Base-by-base conservation (phyloP, 2,113 vertebrate species). In the Oryzias melastigma region DNA sequence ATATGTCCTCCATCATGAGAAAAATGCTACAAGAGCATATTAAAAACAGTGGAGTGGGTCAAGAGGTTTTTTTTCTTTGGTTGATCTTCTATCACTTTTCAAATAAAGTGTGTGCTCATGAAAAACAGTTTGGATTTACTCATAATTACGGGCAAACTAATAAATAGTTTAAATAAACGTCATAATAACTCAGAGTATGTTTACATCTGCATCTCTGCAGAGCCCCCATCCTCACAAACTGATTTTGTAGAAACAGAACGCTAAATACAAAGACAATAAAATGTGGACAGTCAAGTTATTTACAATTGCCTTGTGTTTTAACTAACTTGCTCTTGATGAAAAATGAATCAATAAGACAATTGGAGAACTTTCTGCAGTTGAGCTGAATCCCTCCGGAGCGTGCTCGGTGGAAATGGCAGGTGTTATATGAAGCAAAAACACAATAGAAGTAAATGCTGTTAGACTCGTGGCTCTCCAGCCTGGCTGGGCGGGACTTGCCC, bases 381-480 rank as follows among this genome's bases (percentile, higher is more conserved):
- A 2, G 41, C 16, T 19, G 42, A 65, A 65, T 84, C 85, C 68
- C 84, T 20, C 65, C 24, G 62, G 83, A 84, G 60, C 58, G 17
- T 1, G 20, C 49, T 61, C 3, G 58, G 56, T 82, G 82, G 77
- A 86, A 84, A 79, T 73, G 75, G 74, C 85, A 88, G 87, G 65
- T 84, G 87, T 83, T 80, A 60, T 77, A 78, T 78, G 83, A 77
- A 66, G 75, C 67, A 63, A 80, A 77, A 71, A 72, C 47, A 68
- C 75, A 57, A 73, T 49, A 60, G 44, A 68, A 59, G 71, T 60
- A 73, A 87, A 88, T 66, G 72, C 72, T 58, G 77, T 87, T 87
- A 85, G 65, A 77, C 59, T 75, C 45, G 68, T 62, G 69, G 72
- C 60, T 83, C 47, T 0, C 70, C 45, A 77, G 68, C 68, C 68